Conservation (phyloP, 92 coral and sea anemone genomes). For the Actinernus sp. region DNA sequence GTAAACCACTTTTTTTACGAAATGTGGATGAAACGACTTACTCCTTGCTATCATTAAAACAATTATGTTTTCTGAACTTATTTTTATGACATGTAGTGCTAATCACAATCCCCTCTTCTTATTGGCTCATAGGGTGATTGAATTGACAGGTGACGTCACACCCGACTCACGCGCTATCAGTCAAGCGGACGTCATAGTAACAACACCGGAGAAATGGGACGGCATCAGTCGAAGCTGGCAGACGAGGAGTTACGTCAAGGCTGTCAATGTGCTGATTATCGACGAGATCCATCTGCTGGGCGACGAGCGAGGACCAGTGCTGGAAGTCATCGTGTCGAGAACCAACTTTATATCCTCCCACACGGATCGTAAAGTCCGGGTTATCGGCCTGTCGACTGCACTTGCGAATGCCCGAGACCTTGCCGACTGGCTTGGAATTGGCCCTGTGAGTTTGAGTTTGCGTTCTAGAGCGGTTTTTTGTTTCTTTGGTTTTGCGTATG, state of each 20-base stretch:
- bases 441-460: constrained; percentile 61
- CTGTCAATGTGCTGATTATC: constrained; percentile 87
- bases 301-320: constrained; percentile 97
- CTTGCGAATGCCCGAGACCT: constrained; percentile 96
- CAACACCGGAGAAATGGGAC: constrained; percentile 99
- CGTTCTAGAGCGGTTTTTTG: no score
- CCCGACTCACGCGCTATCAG: constrained; percentile 98
- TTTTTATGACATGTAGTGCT: no score
- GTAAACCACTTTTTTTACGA: no score
- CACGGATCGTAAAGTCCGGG: constrained; percentile 91
- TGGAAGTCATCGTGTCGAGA: constrained; percentile 98
- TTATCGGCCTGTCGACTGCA: constrained; percentile 96
- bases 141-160: constrained; percentile 98
- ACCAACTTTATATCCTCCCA: constrained; percentile 98
- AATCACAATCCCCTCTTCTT: no score
- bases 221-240: constrained; percentile 99
- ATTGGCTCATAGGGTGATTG: constrained; percentile 97
- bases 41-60: no score
- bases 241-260: constrained; percentile 98
- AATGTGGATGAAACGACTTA: no score
- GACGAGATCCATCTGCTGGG: constrained; percentile 99
- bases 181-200: constrained; percentile 97
- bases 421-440: constrained; percentile 97
- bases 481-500: no score
- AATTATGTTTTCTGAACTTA: no score